Conservation (phyloP, 2,797 vertebrate species). For the Propithecus deckenii region DNA sequence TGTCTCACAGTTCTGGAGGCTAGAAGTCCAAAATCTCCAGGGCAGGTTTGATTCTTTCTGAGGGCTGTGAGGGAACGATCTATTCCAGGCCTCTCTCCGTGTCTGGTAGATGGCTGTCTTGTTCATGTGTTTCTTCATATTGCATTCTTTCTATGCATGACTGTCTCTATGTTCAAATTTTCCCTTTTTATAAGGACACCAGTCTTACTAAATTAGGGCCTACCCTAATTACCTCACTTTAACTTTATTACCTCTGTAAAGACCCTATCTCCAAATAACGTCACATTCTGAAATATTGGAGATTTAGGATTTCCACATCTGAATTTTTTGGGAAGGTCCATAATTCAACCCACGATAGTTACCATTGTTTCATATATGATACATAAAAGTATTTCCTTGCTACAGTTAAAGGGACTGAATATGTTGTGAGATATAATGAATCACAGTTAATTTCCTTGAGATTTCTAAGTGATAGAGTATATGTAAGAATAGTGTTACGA, state of each 20-base stretch:
- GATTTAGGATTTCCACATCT: background rate
- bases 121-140: background rate
- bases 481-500: constrained; percentile 14
- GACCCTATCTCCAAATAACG: background rate
- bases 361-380: background rate
- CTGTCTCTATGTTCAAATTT: background rate
- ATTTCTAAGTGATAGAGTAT: constrained; percentile 41
- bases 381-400: background rate
- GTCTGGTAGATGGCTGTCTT: background rate
- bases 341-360: background rate
- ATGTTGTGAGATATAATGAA: background rate
- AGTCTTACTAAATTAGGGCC: background rate
- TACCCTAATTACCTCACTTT: background rate
- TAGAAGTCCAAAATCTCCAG: background rate
- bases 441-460: constrained; percentile 43
- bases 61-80: background rate
- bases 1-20: background rate
- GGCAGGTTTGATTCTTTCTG: background rate
- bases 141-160: background rate
- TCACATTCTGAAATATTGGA: background rate
- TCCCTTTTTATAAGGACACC: background rate
- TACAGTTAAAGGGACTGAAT: constrained; percentile 27
- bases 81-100: background rate
- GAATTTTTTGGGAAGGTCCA: background rate
- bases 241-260: background rate